A percentile compares a stretch with the other conserved stretches of the same genome.
phyloP scores from a whole-genome alignment of 2,888 invertebrate species.

The Gastrophysa polygoni region DNA sequence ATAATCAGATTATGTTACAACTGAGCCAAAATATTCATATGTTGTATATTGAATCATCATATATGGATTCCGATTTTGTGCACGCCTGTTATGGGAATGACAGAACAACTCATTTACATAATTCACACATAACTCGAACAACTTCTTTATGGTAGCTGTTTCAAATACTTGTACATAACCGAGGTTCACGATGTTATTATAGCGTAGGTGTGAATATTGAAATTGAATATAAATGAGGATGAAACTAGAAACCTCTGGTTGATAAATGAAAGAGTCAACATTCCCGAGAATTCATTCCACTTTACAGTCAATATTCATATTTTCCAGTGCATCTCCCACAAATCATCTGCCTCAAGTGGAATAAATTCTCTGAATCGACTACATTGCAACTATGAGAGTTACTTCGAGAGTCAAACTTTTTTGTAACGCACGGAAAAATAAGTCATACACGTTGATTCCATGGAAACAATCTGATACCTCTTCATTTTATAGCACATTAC shows the following conservation, averaged over 20 bases:
- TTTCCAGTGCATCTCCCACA: too few relatives aligned
- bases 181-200: background rate
- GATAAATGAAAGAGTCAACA: too few relatives aligned
- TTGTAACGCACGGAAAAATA: background rate
- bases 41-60: too few relatives aligned
- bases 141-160: background rate
- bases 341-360: too few relatives aligned
- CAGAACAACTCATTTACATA: constrained; percentile 24
- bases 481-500: background rate
- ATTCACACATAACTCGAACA: background rate
- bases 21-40: too few relatives aligned
- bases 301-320: too few relatives aligned
- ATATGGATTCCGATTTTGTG: background rate
- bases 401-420: background rate
- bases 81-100: background rate
- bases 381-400: too few relatives aligned
- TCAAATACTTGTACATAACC: background rate
- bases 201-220: background rate
- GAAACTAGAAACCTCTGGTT: background rate
- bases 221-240: background rate
- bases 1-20: too few relatives aligned
- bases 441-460: background rate
- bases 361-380: too few relatives aligned
- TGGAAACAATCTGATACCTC: background rate
- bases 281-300: too few relatives aligned